Percentiles rank a stretch among this genome's conserved stretches.
phyloP scores from a whole-genome alignment of 2,797 vertebrate genomes.

The Chiloscyllium punctatum region DNA sequence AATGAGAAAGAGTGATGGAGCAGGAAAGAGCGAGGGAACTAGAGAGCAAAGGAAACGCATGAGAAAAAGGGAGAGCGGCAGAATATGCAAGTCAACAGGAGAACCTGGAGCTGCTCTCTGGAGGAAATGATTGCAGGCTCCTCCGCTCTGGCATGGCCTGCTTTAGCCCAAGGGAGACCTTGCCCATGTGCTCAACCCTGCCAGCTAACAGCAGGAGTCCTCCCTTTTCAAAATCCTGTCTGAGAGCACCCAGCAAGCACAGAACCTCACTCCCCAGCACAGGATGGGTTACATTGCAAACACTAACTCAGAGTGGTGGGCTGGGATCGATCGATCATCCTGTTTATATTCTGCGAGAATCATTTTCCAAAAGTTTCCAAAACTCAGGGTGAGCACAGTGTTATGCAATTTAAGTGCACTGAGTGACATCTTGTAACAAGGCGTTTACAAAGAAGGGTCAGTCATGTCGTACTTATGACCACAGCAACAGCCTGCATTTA shows the following conservation, averaged over 20 bases:
- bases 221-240: not conserved
- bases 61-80: too few relatives aligned
- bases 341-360: not conserved
- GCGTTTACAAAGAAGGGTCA: not conserved
- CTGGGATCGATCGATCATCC: not conserved
- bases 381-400: not conserved
- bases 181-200: not conserved
- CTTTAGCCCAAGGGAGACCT: not conserved
- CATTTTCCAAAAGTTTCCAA: not conserved
- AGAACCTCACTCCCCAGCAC: not conserved
- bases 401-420: not conserved
- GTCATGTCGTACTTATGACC: not conserved
- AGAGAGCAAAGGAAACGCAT: too few relatives aligned
- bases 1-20: too few relatives aligned
- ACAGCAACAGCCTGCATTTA: not conserved
- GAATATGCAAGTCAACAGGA: not conserved
- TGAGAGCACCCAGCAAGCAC: not conserved
- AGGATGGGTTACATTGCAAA: not conserved
- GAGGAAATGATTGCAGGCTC: not conserved
- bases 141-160: not conserved
- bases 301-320: not conserved
- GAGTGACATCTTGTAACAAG: not conserved
- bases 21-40: too few relatives aligned
- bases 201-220: too few relatives aligned
- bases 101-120: not conserved